Conservation (phyloP, 2,113 vertebrate species). For the Vulpes vulpes region DNA sequence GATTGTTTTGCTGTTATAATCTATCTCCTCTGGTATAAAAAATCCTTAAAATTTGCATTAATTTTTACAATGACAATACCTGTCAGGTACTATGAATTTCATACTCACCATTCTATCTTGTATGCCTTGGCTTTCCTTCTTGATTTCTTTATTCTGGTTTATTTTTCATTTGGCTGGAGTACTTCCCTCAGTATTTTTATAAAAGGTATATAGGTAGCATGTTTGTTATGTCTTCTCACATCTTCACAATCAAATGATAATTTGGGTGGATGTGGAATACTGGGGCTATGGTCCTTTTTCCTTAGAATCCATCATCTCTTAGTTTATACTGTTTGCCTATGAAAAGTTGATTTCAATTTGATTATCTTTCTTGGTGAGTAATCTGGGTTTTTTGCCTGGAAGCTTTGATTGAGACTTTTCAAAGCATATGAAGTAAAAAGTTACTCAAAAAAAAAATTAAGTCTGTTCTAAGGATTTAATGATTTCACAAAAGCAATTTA, state of each 20-base stretch:
- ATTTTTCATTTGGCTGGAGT: constrained; percentile 25
- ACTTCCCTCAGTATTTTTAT: not conserved
- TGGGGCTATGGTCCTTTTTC: not conserved
- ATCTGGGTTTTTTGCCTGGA: not conserved
- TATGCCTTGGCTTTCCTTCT: not conserved
- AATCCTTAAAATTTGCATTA: not conserved
- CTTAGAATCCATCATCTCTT: constrained; percentile 10
- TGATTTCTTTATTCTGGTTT: constrained; percentile 40
- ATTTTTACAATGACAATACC: not conserved
- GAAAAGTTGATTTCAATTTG: not conserved
- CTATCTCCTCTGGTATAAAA: not conserved
- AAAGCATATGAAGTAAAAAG: constrained; percentile 16
- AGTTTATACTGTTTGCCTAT: not conserved
- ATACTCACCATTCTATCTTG: not conserved
- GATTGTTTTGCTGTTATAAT: not conserved
- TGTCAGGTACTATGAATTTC: not conserved
- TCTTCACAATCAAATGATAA: not conserved
- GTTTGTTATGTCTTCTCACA: constrained; percentile 9
- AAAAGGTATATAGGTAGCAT: not conserved
- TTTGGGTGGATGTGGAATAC: not conserved
- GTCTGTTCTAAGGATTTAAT: not conserved
- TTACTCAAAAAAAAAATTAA: constrained; percentile 51
- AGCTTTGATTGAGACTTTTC: not conserved
- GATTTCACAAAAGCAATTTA: constrained; percentile 15
- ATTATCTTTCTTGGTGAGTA: constrained; percentile 5